These are phyloP conservation scores for Enteromius treurensis DNA, from an alignment of 2,797 vertebrate species.

Conservation along the genomic window DNA sequence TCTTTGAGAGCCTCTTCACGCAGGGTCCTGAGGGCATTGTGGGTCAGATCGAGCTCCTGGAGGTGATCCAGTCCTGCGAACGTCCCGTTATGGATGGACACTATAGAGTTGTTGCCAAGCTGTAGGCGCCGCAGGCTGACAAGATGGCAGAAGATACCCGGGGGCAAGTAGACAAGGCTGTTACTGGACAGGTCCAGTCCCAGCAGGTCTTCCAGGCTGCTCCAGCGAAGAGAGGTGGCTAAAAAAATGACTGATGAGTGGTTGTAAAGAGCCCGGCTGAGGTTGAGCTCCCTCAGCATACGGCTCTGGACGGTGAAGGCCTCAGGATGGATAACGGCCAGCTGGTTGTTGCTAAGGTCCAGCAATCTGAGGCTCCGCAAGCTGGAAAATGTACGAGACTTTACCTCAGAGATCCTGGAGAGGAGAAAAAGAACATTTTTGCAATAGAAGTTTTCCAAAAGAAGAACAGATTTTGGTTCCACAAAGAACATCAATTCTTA, in stretches of 20 bases:
- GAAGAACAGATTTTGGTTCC: background rate
- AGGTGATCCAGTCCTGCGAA: slow-evolving; percentile 72
- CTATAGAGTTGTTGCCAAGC: slow-evolving; percentile 79
- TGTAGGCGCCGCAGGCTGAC: slow-evolving; percentile 66
- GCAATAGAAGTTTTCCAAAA: background rate
- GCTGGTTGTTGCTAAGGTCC: slow-evolving; percentile 81
- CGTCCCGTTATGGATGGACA: slow-evolving; percentile 74
- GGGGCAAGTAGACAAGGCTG: slow-evolving; percentile 74
- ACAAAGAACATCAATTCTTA: background rate
- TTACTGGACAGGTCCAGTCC: slow-evolving; percentile 78
- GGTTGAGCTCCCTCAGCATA: slow-evolving; percentile 79
- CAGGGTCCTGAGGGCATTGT: slow-evolving; percentile 76
- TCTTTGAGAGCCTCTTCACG: slow-evolving; percentile 71
- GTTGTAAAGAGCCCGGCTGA: slow-evolving; percentile 80
- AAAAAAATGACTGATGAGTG: slow-evolving; percentile 71
- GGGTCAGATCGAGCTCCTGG: slow-evolving; percentile 76
- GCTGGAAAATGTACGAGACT: slow-evolving; percentile 73
- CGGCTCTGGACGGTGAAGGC: slow-evolving; percentile 73
- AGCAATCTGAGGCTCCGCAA: slow-evolving; percentile 76
- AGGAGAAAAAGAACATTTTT: slow-evolving; percentile 3
- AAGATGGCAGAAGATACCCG: slow-evolving; percentile 70
- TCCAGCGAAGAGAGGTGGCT: slow-evolving; percentile 71
- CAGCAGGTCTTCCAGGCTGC: slow-evolving; percentile 68
- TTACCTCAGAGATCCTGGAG: slow-evolving; percentile 75
- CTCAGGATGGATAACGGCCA: slow-evolving; percentile 76